Evolutionary conservation across 2,888 invertebrate species (phyloP), one percentile per base, ranked within the genome.

Genomic region (Chloromyia formosa): DNA sequence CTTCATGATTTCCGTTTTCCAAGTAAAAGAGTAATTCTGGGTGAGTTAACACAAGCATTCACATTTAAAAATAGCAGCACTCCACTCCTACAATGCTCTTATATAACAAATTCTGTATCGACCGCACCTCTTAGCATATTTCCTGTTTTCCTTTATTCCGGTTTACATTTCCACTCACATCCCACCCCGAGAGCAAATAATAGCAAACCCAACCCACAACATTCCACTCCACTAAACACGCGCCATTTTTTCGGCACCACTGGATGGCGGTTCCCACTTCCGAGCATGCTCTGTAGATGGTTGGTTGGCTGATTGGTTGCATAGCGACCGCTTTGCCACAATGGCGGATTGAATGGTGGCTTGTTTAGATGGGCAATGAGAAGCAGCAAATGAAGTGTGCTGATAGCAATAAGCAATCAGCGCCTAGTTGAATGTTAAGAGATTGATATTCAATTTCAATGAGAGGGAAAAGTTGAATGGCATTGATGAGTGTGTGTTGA

Each of bases 11-110:
- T 68, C 68, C 68, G 56, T 22, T 23, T 68, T 9, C 20, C 40
- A 40, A 16, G 3, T 66, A 56, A 58, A 66, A n/a, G 18, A 58
- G 40, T 68, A 74, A 74, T 66, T 74, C 74, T 74, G 74, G 74
- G 74, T 74, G 42, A 66, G 74, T 74, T 18, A 35, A 35, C 2
- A 4, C 27, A 35, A 35, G 7, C 27, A 35, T 35, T 35, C 2
- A 35, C 7, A 35, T 35, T 4, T 35, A 35, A 35, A 35, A 35
- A 35, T 35, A 35, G 27, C 27, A 35, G 27, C 27, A 4, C 27
- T 7, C 2, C 7, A 35, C 7, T 35, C 3, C 3, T 35, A 35
- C 7, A 4, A 35, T 35, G 7, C 2, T 35, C 7, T 35, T 35
- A 35, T 35, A 7, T 35, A 35, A 35, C 27, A 35, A 35, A 35